Conservation (phyloP, 2,113 vertebrate species). For the Gobio gobio region DNA sequence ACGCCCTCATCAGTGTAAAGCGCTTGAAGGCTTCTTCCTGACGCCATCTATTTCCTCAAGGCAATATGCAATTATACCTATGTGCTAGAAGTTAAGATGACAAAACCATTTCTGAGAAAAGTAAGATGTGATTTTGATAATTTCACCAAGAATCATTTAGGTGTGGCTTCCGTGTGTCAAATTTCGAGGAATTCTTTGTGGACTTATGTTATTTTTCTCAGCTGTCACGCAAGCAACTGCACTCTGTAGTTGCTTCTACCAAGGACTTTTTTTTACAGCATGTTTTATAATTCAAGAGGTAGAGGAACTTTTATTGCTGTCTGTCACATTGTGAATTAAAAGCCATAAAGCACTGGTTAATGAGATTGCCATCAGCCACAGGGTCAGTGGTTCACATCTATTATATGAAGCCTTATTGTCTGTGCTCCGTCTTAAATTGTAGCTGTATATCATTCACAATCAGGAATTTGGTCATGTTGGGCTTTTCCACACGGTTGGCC, state of each 20-base stretch:
- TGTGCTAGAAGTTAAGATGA: slow-evolving; percentile 51
- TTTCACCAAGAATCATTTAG: background rate
- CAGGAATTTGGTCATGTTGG: background rate
- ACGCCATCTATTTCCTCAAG: slow-evolving; percentile 75
- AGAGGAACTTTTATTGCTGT: background rate
- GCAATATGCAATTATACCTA: slow-evolving; percentile 76
- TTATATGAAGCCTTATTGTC: background rate
- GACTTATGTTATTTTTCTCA: background rate
- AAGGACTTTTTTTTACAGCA: slow-evolving; percentile 24
- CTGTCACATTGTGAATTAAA: slow-evolving; percentile 50
- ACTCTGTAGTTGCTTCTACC: background rate
- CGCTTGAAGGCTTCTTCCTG: slow-evolving; percentile 78
- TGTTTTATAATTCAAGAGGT: slow-evolving; percentile 28
- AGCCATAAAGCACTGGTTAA: slow-evolving; percentile 43
- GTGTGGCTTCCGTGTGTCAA: background rate
- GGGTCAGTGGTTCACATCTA: slow-evolving; percentile 13
- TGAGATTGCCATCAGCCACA: slow-evolving; percentile 26
- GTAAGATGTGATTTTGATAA: background rate
- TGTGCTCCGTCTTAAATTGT: background rate
- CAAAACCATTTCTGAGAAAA: slow-evolving; percentile 44
- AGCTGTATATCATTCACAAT: slow-evolving; percentile 1
- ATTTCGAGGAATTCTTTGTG: background rate
- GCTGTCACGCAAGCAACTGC: background rate
- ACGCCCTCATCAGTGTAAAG: slow-evolving; percentile 77
- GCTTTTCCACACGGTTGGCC: background rate